A percentile compares a stretch with the other conserved stretches of the same genome.
phyloP scores from a whole-genome alignment of 2,888 invertebrate genomes.

The Mythimna vitellina region DNA sequence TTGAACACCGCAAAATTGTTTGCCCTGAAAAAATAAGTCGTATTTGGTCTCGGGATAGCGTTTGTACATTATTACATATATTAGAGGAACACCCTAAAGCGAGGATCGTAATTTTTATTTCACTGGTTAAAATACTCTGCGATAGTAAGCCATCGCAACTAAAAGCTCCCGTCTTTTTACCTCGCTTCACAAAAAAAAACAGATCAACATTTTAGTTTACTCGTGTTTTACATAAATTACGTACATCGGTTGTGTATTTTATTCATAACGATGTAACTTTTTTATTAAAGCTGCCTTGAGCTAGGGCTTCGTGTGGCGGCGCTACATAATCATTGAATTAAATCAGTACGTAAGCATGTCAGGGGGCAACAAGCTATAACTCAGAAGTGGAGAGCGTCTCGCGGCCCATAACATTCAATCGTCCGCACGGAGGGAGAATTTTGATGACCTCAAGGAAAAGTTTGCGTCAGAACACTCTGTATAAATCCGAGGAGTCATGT shows the following conservation, averaged over 20 bases:
- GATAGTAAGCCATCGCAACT: slow-evolving; percentile 32
- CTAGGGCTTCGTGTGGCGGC: slow-evolving; percentile 52
- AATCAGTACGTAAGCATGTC: slow-evolving; percentile 84
- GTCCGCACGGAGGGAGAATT: slow-evolving; percentile 88
- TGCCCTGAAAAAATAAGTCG: slow-evolving; percentile 61
- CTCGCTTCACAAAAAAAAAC: slow-evolving; percentile 36
- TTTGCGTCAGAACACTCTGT: slow-evolving; percentile 86
- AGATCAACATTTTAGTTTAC: slow-evolving; percentile 41
- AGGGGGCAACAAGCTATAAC: slow-evolving; percentile 84
- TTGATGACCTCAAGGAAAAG: slow-evolving; percentile 88
- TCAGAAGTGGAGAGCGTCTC: slow-evolving; percentile 86
- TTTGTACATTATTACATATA: slow-evolving; percentile 41
- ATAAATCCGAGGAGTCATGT: slow-evolving; percentile 89
- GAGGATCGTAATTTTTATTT: slow-evolving; percentile 52
- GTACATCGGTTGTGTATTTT: slow-evolving; percentile 48
- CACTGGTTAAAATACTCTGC: slow-evolving; percentile 35
- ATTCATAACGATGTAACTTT: slow-evolving; percentile 58
- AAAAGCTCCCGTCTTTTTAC: slow-evolving; percentile 18
- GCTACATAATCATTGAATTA: slow-evolving; percentile 81
- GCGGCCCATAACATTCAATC: slow-evolving; percentile 89
- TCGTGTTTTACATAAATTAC: slow-evolving; percentile 50
- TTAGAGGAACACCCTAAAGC: slow-evolving; percentile 35
- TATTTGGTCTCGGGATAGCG: slow-evolving; percentile 42
- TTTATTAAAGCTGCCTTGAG: slow-evolving; percentile 54
- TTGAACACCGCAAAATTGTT: slow-evolving; percentile 65